Percentiles rank a stretch among this genome's conserved stretches.
Conservation (phyloP, 2,888 invertebrate species). For the Cryptus viduatorius region DNA sequence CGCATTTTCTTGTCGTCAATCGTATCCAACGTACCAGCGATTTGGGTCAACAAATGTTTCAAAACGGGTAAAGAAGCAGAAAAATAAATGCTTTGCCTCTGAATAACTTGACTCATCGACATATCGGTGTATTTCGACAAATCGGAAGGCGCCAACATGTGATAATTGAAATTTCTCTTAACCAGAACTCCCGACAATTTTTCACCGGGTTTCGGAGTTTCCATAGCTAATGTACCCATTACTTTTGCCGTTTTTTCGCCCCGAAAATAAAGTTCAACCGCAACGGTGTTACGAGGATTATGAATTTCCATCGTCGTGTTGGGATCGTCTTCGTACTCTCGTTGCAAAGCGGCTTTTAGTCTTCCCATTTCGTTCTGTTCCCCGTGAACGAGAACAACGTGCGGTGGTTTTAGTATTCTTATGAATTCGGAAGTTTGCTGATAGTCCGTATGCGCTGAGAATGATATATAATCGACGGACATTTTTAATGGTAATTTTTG, state of each 20-base stretch:
- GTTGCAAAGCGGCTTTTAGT: constrained; percentile 95
- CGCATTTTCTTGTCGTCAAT: constrained; percentile 91
- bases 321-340: constrained; percentile 96
- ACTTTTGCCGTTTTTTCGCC: constrained; percentile 99
- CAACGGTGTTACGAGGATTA: constrained; percentile 98
- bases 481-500: constrained; percentile 98
- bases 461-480: constrained; percentile 99
- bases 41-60: constrained; percentile 91
- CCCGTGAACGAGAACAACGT: constrained; percentile 98
- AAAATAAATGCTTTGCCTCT: constrained; percentile 96
- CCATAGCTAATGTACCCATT: constrained; percentile 96
- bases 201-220: constrained; percentile 92
- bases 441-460: constrained; percentile 99
- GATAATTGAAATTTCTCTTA: constrained; percentile 99
- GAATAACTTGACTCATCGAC: constrained; percentile 96
- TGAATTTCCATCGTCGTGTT: constrained; percentile 94
- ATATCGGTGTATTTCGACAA: constrained; percentile 98
- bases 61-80: constrained; percentile 90
- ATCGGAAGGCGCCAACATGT: constrained; percentile 96
- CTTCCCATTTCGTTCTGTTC: constrained; percentile 99
- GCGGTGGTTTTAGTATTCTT: constrained; percentile 96
- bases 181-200: constrained; percentile 96
- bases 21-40: constrained; percentile 91
- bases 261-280: constrained; percentile 96
- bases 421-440: constrained; percentile 99